Base-by-base conservation (phyloP, 1,140 invertebrate species). In the Wiebesia pumilae region DNA sequence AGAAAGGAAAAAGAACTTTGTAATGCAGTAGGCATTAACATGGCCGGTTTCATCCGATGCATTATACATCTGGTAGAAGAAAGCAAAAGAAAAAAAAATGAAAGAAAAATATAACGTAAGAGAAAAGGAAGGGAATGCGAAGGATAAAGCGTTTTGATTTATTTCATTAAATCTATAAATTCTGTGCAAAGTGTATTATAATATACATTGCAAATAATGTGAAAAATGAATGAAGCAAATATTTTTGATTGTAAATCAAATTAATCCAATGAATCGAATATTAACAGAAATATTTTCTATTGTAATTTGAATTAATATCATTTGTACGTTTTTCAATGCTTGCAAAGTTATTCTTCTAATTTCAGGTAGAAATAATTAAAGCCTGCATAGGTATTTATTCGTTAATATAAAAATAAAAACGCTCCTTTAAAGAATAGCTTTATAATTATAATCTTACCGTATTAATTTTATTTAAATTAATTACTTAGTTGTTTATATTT, bases 101-200 rank as follows among this genome's bases (percentile, higher is more conserved):
- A 0, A 54, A 69, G 58, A 79, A 43, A 84, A 78, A 67, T 75
- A 24, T 30, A 40, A 14, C 19, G 24, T 38, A 7, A 43, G 30
- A 30, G 40, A 33, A n/a, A 24, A 82, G 21, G 67, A 30, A 69
- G 40, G 30, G n/a, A 27, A n/a, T 47, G 47, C 16, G n/a, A 19
- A n/a, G 71, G 14, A 75, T 73, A 77, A 73, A 84, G 71, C 35
- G 51, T 58, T 84, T 77, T 84, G 82, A 84, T 84, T 84, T 77
- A 84, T 84, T 84, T 75, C 47, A 84, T 84, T 84, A 40, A 77
- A 84, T 84, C 43, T 84, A 77, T 58, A 58, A 84, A 62, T 75
- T 21, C 82, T 54, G 21, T 6, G 33, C 69, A 21, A 27, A 35
- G 24, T 40, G 12, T 67, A 69, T 65, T 35, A 7, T 33, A n/a